Evolutionary conservation across 2,797 vertebrate genomes (phyloP).

Genomic region (Hemibagrus guttatus): DNA sequence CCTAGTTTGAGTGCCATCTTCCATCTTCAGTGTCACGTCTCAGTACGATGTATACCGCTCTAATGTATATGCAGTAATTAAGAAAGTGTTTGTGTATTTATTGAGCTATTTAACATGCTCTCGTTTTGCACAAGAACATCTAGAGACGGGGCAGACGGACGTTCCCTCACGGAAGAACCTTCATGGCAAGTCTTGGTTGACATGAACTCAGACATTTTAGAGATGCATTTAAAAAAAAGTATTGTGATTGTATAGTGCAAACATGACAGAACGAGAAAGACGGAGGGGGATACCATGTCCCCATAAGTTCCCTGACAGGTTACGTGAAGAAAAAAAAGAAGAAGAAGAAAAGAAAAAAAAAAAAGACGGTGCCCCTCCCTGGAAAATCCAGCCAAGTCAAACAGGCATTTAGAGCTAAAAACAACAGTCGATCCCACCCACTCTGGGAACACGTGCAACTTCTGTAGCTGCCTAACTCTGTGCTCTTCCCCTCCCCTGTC

Average conservation of each 20-base stretch:
- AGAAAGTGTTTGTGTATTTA: neutral
- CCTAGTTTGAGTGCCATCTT: neutral
- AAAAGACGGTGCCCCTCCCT: conserved; percentile 74
- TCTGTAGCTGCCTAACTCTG: conserved; percentile 63
- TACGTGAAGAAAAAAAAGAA: conserved; percentile 64
- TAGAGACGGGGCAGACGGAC: neutral
- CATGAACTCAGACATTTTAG: neutral
- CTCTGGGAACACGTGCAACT: conserved; percentile 61
- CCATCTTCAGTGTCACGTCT: neutral
- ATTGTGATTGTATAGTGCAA: conserved; percentile 58
- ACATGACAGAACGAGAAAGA: conserved; percentile 45
- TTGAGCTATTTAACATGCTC: neutral
- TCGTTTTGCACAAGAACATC: neutral
- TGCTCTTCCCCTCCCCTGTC: conserved; percentile 68
- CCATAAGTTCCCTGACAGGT: conserved; percentile 80
- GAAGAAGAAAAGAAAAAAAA: conserved; percentile 42
- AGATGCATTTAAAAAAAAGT: conserved; percentile 44
- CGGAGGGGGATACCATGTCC: conserved; percentile 69
- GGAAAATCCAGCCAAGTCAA: conserved; percentile 79
- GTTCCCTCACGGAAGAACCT: neutral
- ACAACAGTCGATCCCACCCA: conserved; percentile 71
- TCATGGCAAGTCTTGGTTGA: neutral
- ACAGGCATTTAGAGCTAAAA: conserved; percentile 79
- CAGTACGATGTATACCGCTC: neutral
- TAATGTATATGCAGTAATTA: neutral